Base-by-base conservation (phyloP, 2,888 invertebrate species). In the Empis livida region DNA sequence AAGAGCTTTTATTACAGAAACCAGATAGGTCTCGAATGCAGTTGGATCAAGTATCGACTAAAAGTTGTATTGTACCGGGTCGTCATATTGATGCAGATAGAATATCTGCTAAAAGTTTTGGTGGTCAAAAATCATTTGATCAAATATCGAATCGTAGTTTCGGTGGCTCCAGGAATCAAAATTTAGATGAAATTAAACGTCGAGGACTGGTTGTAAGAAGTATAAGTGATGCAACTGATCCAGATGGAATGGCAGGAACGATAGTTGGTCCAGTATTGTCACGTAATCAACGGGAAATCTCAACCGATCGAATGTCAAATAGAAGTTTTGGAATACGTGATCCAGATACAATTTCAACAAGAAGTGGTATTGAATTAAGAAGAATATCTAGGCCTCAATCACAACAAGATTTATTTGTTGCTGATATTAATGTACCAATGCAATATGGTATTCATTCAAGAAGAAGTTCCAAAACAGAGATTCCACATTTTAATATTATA, bases 371-470 rank as follows among this genome's bases (percentile, higher is more conserved):
- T 31, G 68, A 68, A 0, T 20, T 68, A 39, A 61, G 65, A 6
- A 61, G 66, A 32, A 61, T 68, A 31, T 65, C 67, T 11, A 58
- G 60, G 2, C 63, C 62, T 5, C 61, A 66, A 17, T 68, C 69
- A 5, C 65, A 64, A 47, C 59, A 60, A 16, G 67, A 68, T 46
- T 52, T 68, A 1, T 67, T 61, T 53, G 62, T 69, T 13, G 67
- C 67, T 0, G 68, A 68, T 40, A 63, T 68, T 4, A 67, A 63
- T 42, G 65, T 68, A 51, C 62, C 66, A 3, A 27, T 44, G 1
- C 50, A 32, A 56, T 9, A 5, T 55, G 8, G 61, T 56, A 38
- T 38, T 2, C 49, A 49, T 3, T 44, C 30, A 11, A 48, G 44
- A 31, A 32, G 50, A 31, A 46, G 47, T 6, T 44, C 54, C 30